These are phyloP conservation scores for Sula dactylatra DNA, from an alignment of 2,113 vertebrate species.

Conservation along the genomic window DNA sequence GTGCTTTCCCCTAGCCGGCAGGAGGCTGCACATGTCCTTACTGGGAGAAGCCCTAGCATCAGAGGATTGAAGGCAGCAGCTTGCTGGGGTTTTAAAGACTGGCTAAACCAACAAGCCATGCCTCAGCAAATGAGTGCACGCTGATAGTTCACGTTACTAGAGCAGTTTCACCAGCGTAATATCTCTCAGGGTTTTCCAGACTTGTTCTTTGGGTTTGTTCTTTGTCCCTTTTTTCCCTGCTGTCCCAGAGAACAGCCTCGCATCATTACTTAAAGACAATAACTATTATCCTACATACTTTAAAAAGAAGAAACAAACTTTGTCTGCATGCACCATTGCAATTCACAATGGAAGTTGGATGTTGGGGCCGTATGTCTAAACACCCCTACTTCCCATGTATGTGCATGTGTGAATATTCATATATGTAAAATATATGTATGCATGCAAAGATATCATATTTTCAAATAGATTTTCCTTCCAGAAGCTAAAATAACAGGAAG, in stretches of 20 bases:
- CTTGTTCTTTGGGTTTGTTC: not conserved
- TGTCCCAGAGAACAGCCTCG: not conserved
- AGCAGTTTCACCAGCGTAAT: not conserved
- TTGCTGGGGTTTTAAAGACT: not conserved
- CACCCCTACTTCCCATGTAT: not conserved
- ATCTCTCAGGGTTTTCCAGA: not conserved
- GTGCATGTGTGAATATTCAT: not conserved
- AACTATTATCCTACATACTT: not conserved
- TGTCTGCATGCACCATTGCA: not conserved
- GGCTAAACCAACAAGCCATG: not conserved
- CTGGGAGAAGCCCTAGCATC: not conserved
- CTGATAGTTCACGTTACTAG: not conserved
- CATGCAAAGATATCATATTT: not conserved
- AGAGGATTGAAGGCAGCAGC: not conserved
- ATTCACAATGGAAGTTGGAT: not conserved
- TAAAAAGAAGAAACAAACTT: not conserved
- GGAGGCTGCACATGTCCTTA: not conserved
- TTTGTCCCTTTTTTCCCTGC: not conserved
- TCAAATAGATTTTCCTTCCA: not conserved
- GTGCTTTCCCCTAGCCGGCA: not conserved
- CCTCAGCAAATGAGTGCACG: not conserved
- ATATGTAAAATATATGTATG: not conserved
- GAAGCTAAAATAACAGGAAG: constrained; percentile 31
- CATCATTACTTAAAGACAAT: not conserved
- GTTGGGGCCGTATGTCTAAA: not conserved